Percentiles rank a stretch among this genome's conserved stretches.
Conservation (phyloP, 2,888 invertebrate species). For the Drosophila atroscutellata region DNA sequence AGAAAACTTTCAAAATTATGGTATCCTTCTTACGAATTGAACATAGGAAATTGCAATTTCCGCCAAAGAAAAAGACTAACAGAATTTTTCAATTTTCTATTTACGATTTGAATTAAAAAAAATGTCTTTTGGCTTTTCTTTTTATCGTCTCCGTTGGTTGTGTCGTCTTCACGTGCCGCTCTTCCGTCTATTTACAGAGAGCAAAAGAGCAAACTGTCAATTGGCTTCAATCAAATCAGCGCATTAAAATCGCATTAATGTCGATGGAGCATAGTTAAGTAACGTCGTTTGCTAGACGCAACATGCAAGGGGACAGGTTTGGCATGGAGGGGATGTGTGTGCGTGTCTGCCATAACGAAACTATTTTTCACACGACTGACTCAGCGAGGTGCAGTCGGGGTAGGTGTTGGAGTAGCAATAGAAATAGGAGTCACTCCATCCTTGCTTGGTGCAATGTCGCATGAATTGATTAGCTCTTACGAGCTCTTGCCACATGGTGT, state of each 20-base stretch:
- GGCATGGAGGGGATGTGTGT: conserved; percentile 4
- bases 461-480: conserved; percentile 72
- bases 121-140: conserved; percentile 11
- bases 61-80: conserved; percentile 5
- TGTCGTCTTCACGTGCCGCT: conserved; percentile 2
- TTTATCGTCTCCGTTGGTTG: background rate
- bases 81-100: conserved; percentile 25
- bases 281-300: conserved; percentile 25
- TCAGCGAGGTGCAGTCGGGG: conserved; percentile 9
- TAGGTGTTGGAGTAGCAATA: background rate
- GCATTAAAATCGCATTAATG: conserved; percentile 74
- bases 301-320: background rate
- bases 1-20: background rate
- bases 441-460: conserved; percentile 36
- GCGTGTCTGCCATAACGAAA: conserved; percentile 50
- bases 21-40: background rate
- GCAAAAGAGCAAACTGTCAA: conserved; percentile 57
- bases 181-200: conserved; percentile 19
- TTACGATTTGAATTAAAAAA: conserved; percentile 28
- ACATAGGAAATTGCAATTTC: conserved; percentile 32
- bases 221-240: conserved; percentile 73
- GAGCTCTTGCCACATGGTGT: conserved; percentile 14
- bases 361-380: conserved; percentile 67
- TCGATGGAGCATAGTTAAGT: conserved; percentile 44
- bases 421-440: background rate